Base-by-base conservation (phyloP, 2,113 vertebrate species). In the Toxotes chatareus region DNA sequence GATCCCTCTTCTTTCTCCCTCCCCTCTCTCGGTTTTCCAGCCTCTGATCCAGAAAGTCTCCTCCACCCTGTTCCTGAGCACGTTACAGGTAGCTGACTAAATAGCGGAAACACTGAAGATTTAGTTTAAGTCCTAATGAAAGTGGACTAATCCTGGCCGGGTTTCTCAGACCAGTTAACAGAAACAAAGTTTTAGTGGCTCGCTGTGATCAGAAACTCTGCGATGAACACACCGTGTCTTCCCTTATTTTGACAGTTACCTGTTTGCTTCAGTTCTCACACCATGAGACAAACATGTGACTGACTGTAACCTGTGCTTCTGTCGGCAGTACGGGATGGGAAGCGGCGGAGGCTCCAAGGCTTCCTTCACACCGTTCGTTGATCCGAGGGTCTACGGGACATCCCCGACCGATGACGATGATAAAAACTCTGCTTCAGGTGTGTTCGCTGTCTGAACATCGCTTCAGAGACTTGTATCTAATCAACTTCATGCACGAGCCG, bases 301-400 rank as follows among this genome's bases (percentile, higher is more conserved):
- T 8, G 42, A 11, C 5, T 19, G 53, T 70, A 0, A 13, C 3
- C 23, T 86, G 64, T 79, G 21, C 84, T 32, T 90, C 13, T 84
- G 36, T 86, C 62, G 49, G 49, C 93, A 99, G 98, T 99, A 96
- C 7, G 97, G 96, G 44, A 95, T 97, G 92, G 97, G 96, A 57
- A 95, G 97, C 67, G 95, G 96, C 76, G 96, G 96, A 38, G 97
- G 96, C 91, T 98, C 97, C 90, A 99, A 99, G 95, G 94, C 98
- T 57, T 99, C 98, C 86, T 99, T 99, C 92, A 97, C 98, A 0
- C 97, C 98, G 0, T 99, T 99, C 66, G 97, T 99, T 79, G 98
- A 99, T 86, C 97, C 97, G 19, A 95, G 98, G 88, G 97, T 99
- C 14, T 99, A 98, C 89, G 97, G 97, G 92, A 99, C 97, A 0